These are phyloP conservation scores for Hypocryptadius cinnamomeus DNA, from an alignment of 2,113 vertebrate species.

Conservation along the genomic window DNA sequence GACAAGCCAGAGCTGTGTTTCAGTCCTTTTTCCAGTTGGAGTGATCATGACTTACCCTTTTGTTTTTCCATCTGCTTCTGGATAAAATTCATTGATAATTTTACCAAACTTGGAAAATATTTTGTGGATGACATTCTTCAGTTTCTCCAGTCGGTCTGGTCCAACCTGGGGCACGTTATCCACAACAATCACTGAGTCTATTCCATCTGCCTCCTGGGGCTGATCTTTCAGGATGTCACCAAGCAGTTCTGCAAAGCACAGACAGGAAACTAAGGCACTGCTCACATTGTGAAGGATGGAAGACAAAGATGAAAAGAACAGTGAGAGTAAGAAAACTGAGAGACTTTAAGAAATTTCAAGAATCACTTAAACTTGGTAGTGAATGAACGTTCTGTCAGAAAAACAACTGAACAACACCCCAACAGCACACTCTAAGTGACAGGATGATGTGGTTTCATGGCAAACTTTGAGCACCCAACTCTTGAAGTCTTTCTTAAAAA, in stretches of 20 bases:
- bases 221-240: constrained; percentile 85
- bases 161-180: constrained; percentile 97
- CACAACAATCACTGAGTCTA: constrained; percentile 92
- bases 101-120: constrained; percentile 99
- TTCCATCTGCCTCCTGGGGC: constrained; percentile 92
- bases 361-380: neutral
- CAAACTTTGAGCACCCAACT: neutral
- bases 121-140: constrained; percentile 97
- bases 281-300: neutral
- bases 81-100: constrained; percentile 96
- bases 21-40: neutral
- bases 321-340: neutral
- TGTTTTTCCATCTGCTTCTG: constrained; percentile 87
- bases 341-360: neutral
- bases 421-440: neutral
- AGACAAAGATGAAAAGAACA: neutral
- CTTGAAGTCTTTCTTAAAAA: neutral
- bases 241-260: constrained; percentile 69
- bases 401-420: neutral
- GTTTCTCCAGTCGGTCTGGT: constrained; percentile 89
- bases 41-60: constrained; percentile 79
- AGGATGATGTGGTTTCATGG: neutral
- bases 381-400: rapidly evolving
- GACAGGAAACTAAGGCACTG: neutral
- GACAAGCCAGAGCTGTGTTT: neutral